Evolutionary conservation across 2,113 vertebrate genomes (phyloP).

Genomic region (Synodontis membranacea): DNA sequence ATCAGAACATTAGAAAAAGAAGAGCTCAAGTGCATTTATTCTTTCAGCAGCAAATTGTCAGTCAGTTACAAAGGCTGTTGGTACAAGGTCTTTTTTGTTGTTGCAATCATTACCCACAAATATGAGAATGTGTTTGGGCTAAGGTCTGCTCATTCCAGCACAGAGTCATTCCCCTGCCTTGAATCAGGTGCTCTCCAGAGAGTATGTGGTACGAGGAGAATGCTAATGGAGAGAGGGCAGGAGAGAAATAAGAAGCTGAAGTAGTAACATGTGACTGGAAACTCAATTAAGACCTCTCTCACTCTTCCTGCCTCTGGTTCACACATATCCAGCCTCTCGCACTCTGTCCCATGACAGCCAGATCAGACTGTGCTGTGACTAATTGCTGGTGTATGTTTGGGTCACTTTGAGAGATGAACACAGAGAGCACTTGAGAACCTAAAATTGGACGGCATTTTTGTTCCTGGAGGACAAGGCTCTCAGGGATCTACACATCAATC

Average conservation of each 20-base stretch:
- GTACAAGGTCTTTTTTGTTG: background rate
- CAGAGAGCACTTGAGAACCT: background rate
- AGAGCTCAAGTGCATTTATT: background rate
- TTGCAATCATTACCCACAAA: background rate
- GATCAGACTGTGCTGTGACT: slow-evolving; percentile 20
- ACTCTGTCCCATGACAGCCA: slow-evolving; percentile 4
- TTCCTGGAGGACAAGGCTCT: background rate
- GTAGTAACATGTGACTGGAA: slow-evolving; percentile 44
- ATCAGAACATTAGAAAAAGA: background rate
- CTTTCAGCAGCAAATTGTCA: background rate
- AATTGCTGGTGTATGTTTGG: slow-evolving; percentile 21
- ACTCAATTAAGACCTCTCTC: slow-evolving; percentile 34
- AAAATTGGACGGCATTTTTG: background rate
- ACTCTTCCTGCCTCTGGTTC: background rate
- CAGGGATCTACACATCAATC: background rate
- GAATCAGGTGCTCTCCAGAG: slow-evolving; percentile 11
- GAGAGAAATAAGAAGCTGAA: slow-evolving; percentile 30
- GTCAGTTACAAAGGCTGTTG: background rate
- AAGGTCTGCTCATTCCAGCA: slow-evolving; percentile 9
- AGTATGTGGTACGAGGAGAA: slow-evolving; percentile 13
- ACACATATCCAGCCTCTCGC: background rate
- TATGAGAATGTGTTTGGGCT: slow-evolving; percentile 4
- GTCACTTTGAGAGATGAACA: slow-evolving; percentile 22
- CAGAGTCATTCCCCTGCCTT: background rate
- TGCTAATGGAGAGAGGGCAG: background rate